A percentile compares a stretch with the other conserved stretches of the same genome.
Evolutionary conservation across 1,140 invertebrate species (phyloP).

Genomic region (Paraescarpia echinospica): DNA sequence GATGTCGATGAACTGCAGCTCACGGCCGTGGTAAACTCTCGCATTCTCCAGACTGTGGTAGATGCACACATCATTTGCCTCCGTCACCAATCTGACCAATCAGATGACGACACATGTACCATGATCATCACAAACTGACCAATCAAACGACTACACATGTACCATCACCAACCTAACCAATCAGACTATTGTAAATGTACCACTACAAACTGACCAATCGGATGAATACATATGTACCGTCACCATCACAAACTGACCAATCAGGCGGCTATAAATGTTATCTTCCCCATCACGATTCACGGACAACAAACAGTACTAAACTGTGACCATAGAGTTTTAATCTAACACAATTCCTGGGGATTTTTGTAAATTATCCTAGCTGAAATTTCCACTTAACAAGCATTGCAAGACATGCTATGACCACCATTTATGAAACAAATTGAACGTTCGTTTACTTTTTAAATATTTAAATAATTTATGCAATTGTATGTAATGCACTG

Average conservation of each 20-base stretch:
- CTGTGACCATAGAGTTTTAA: too few relatives aligned
- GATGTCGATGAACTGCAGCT: slow-evolving; percentile 77
- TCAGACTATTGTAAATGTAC: background rate
- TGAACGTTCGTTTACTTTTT: too few relatives aligned
- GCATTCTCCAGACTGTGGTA: slow-evolving; percentile 85
- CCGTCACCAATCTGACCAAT: slow-evolving; percentile 67
- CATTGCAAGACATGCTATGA: background rate
- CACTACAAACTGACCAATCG: background rate
- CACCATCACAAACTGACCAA: too few relatives aligned
- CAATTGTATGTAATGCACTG: too few relatives aligned
- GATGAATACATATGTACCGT: too few relatives aligned
- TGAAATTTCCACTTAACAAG: background rate
- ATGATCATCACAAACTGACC: background rate
- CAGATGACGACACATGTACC: background rate
- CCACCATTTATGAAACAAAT: too few relatives aligned
- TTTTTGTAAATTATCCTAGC: too few relatives aligned
- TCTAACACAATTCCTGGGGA: too few relatives aligned
- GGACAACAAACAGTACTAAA: too few relatives aligned
- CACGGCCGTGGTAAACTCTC: slow-evolving; percentile 78
- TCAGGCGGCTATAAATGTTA: too few relatives aligned
- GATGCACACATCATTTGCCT: slow-evolving; percentile 68
- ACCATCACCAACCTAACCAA: background rate
- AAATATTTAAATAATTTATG: too few relatives aligned
- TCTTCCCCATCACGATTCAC: too few relatives aligned
- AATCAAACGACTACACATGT: background rate